phyloP scores from a whole-genome alignment of 1,140 invertebrate genomes.

The Polypedilum pembai region DNA sequence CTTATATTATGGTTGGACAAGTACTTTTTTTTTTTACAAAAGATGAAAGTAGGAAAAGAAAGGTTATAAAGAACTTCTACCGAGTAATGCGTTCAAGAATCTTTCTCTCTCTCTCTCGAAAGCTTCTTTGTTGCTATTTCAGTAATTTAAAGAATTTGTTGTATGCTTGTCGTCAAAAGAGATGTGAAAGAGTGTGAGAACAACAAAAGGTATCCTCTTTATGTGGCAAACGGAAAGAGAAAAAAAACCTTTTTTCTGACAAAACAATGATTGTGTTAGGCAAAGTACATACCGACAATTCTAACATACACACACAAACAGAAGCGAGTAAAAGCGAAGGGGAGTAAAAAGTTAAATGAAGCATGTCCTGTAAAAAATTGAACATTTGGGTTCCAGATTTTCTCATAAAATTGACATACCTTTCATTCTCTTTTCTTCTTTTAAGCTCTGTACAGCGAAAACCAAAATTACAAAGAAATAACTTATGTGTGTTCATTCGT shows the following conservation, averaged over 20 bases:
- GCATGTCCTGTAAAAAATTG: constrained; percentile 15
- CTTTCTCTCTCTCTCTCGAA: background rate
- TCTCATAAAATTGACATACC: no score
- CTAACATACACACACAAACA: background rate
- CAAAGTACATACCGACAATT: background rate
- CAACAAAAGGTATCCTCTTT: background rate
- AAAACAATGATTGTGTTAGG: constrained; percentile 3
- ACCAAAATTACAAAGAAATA: no score
- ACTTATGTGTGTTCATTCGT: no score
- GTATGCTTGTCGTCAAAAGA: no score
- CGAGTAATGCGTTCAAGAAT: background rate
- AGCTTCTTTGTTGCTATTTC: background rate
- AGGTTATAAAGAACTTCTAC: background rate
- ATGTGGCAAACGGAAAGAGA: background rate
- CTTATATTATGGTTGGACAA: background rate
- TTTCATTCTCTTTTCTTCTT: no score
- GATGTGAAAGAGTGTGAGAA: no score
- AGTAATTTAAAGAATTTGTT: no score
- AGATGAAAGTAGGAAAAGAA: background rate
- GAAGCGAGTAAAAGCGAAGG: background rate
- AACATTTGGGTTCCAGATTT: background rate
- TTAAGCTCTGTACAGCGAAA: no score
- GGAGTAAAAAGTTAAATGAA: constrained; percentile 13
- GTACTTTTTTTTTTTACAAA: background rate
- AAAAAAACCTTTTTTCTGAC: constrained; percentile 8